A percentile compares a stretch with the other conserved stretches of the same genome.
Evolutionary conservation across 2,888 invertebrate species (phyloP).

Genomic region (Eulithis prunata): DNA sequence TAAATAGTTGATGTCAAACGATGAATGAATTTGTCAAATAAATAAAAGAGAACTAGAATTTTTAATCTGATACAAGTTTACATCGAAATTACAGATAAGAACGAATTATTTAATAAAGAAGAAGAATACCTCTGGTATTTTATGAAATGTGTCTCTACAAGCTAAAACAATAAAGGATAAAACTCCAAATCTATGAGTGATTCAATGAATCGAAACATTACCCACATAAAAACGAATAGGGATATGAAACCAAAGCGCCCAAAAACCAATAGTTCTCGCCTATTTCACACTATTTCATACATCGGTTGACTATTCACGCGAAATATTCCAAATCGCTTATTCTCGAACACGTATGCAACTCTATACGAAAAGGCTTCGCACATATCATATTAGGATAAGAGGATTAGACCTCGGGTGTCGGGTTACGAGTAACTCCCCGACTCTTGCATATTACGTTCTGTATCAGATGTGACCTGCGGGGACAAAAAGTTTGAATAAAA

Average conservation of each 20-base stretch:
- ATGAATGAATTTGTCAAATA: too few relatives aligned
- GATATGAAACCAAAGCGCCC: conserved; percentile 10
- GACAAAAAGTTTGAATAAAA: conserved; percentile 12
- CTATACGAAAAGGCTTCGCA: conserved; percentile 61
- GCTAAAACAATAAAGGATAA: neutral
- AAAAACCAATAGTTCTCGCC: conserved; percentile 22
- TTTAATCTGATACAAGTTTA: too few relatives aligned
- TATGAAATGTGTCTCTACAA: neutral
- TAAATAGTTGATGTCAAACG: too few relatives aligned
- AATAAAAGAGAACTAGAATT: too few relatives aligned
- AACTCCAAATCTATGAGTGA: neutral
- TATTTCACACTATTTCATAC: conserved; percentile 28
- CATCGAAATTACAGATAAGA: too few relatives aligned
- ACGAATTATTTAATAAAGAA: too few relatives aligned
- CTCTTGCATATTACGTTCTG: conserved; percentile 31
- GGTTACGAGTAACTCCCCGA: conserved; percentile 43
- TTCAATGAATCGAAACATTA: conserved; percentile 27
- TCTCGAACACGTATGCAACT: conserved; percentile 40
- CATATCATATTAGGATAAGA: conserved; percentile 69
- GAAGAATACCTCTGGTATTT: too few relatives aligned
- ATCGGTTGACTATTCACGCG: conserved; percentile 26
- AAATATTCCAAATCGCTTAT: conserved; percentile 35
- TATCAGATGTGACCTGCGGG: conserved; percentile 22
- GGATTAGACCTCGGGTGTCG: conserved; percentile 65
- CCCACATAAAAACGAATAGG: conserved; percentile 2